These are phyloP conservation scores for Neotoxoptera formosana DNA, from an alignment of 1,140 invertebrate genomes.

Conservation along the genomic window DNA sequence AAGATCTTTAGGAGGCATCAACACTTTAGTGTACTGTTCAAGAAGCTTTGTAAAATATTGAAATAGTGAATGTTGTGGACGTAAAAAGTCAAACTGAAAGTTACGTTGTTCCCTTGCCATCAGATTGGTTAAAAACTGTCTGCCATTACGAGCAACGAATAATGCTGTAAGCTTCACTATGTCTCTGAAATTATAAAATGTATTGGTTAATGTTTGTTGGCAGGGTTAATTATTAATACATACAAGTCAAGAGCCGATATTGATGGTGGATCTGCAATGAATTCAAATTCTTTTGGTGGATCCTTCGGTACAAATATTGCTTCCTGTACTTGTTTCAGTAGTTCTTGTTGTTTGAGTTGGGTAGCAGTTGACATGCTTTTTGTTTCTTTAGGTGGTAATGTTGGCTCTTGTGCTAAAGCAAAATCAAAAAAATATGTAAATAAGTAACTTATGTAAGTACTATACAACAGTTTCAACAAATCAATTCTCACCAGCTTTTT, in stretches of 20 bases:
- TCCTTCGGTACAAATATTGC: constrained; percentile 93
- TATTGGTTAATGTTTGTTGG: constrained; percentile 13
- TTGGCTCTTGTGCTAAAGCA: constrained; percentile 59
- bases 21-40: constrained; percentile 96
- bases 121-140: constrained; percentile 96
- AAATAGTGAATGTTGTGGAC: constrained; percentile 98
- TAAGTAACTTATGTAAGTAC: not conserved
- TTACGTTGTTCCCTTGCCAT: constrained; percentile 99
- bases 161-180: constrained; percentile 98
- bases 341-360: constrained; percentile 86
- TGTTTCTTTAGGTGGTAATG: constrained; percentile 59
- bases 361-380: constrained; percentile 72
- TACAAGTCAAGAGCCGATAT: constrained; percentile 92
- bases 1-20: constrained; percentile 93
- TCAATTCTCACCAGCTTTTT: constrained; percentile 77
- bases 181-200: constrained; percentile 73
- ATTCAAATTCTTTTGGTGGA: constrained; percentile 96
- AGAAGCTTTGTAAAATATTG: constrained; percentile 98
- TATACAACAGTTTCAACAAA: not conserved
- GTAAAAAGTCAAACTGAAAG: constrained; percentile 98
- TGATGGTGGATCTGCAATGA: constrained; percentile 96
- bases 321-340: constrained; percentile 82
- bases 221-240: constrained; percentile 57
- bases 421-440: constrained; percentile 18
- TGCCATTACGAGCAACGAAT: constrained; percentile 97